Percentiles rank a stretch among this genome's conserved stretches.
Evolutionary conservation across 92 coral and sea anemone genomes (phyloP).

Genomic region (Phenganax marumi): DNA sequence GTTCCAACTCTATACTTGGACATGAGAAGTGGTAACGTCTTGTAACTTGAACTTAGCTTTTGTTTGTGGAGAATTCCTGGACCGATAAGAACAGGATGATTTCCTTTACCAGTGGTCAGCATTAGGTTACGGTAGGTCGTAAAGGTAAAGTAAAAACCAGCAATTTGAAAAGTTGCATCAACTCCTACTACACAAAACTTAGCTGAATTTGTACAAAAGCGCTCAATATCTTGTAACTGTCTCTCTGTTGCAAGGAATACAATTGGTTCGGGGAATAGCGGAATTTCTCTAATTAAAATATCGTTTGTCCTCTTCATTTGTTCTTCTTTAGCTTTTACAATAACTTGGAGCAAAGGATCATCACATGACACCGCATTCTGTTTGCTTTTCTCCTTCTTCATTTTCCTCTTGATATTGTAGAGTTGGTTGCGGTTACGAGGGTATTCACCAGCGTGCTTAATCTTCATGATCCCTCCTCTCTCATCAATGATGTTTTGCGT

Average conservation of each 20-base stretch:
- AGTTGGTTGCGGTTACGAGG: constrained; percentile 37
- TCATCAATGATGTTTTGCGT: constrained; percentile 26
- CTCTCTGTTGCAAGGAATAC: constrained; percentile 38
- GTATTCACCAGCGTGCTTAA: constrained; percentile 15
- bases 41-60: constrained; percentile 27
- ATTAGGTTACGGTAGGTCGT: constrained; percentile 54
- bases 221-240: constrained; percentile 43
- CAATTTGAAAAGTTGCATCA: constrained; percentile 56
- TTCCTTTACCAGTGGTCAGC: constrained; percentile 38
- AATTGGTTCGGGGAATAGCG: constrained; percentile 48
- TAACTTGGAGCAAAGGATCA: constrained; percentile 30
- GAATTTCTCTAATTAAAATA: constrained; percentile 45
- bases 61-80: constrained; percentile 64
- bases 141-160: constrained; percentile 48
- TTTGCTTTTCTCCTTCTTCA: background rate
- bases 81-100: constrained; percentile 53
- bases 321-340: constrained; percentile 38
- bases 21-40: constrained; percentile 33
- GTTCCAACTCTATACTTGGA: constrained; percentile 15
- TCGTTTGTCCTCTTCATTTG: background rate
- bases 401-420: constrained; percentile 20
- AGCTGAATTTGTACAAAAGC: constrained; percentile 52
- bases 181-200: constrained; percentile 48
- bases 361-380: background rate
- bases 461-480: constrained; percentile 42